Evolutionary conservation across 2,113 vertebrate genomes (phyloP).

Genomic region (Brachionichthys hirsutus): DNA sequence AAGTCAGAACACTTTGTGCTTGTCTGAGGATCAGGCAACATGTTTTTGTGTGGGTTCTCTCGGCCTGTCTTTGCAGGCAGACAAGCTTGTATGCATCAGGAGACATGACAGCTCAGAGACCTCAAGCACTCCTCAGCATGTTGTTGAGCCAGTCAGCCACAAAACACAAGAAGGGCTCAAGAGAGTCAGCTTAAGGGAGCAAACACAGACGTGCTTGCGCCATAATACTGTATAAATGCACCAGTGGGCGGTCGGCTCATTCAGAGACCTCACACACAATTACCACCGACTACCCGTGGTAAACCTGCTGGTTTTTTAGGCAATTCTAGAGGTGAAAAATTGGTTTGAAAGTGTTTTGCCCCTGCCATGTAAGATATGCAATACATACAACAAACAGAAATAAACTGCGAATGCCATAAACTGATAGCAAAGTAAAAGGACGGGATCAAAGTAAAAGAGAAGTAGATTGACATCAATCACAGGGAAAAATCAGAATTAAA

Average conservation of each 20-base stretch:
- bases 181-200: conserved; percentile 51
- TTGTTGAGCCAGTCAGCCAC: conserved; percentile 66
- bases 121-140: conserved; percentile 40
- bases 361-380: neutral
- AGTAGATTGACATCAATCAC: neutral
- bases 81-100: conserved; percentile 48
- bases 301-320: conserved; percentile 22
- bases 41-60: conserved; percentile 42
- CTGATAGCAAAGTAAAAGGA: too few relatives aligned
- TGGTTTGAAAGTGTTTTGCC: neutral
- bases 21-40: conserved; percentile 20
- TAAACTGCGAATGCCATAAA: too few relatives aligned
- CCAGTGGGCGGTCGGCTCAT: conserved; percentile 6
- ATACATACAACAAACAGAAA: neutral
- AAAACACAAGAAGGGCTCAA: conserved; percentile 55
- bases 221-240: conserved; percentile 47
- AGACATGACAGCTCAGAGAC: conserved; percentile 58
- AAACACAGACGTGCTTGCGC: conserved; percentile 41
- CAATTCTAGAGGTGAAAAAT: neutral
- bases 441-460: neutral
- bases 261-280: conserved; percentile 8
- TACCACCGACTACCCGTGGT: conserved; percentile 7
- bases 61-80: conserved; percentile 8
- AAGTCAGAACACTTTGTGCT: conserved; percentile 6
- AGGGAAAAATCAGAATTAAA: neutral